Base-by-base conservation (phyloP, 2,797 vertebrate genomes). In the Adelosebastes latens region DNA sequence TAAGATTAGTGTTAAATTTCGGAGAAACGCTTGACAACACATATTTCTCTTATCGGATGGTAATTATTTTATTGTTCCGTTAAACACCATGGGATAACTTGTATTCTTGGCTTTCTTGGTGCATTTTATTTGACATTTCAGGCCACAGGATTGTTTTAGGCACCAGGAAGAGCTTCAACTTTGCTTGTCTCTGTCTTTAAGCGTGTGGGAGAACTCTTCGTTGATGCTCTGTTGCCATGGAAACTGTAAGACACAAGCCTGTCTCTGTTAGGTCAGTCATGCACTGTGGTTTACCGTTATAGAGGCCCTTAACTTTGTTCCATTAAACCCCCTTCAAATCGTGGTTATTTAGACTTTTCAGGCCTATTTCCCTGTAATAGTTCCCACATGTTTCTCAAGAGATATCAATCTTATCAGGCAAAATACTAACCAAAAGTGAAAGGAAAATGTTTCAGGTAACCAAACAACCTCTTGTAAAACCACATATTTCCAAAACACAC, bases 331-430 rank as follows among this genome's bases (percentile, higher is more conserved):
- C 62, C 58, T 84, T 91, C 32, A 89, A 91, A 90, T 83, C 18
- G 61, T 86, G 73, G 72, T 87, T 89, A 91, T 90, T 94, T 88
- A 75, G 81, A 89, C 85, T 89, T 84, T 87, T 89, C 68, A 76
- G 82, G 64, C 67, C 78, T 86, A 79, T 92, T 92, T 85, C 65
- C 65, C 62, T 49, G 20, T 85, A 90, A 95, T 90, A 10, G 82
- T 78, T 93, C 31, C 91, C 93, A 94, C 71, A 82, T 94, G 94
- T 91, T 89, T 80, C 64, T 68, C 13, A 62, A 32, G 46, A 80
- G 91, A 94, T 92, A 73, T 77, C 75, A 85, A 94, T 93, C 91
- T 91, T 85, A 90, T 90, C 78, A 85, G 52, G 71, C 49, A 82
- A 88, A 93, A 82, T 60, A 77, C 66, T 65, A 80, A 87, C 69